A percentile compares a stretch with the other conserved stretches of the same genome.
These are phyloP conservation scores for Cavia aperea DNA, from an alignment of 2,113 vertebrate genomes.

Conservation along the genomic window DNA sequence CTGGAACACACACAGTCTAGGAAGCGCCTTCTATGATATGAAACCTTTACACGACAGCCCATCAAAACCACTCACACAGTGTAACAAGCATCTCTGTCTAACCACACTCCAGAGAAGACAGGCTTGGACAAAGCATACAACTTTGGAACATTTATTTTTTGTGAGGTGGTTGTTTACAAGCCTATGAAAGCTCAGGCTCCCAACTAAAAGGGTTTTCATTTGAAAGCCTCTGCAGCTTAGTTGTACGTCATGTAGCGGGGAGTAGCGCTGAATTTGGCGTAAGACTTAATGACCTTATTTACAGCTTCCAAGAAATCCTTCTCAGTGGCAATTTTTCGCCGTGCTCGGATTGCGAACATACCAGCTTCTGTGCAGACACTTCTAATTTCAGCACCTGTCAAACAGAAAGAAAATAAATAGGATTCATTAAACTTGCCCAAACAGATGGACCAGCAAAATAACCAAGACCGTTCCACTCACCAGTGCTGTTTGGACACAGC, in stretches of 20 bases:
- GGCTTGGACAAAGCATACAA: background rate
- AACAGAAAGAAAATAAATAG: background rate
- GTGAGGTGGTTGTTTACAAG: slow-evolving; percentile 40
- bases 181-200: background rate
- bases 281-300: slow-evolving; percentile 99
- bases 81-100: background rate
- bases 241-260: slow-evolving; percentile 99
- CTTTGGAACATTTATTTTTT: slow-evolving; percentile 63
- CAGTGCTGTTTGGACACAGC: slow-evolving; percentile 98
- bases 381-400: slow-evolving; percentile 93
- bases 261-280: slow-evolving; percentile 98
- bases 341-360: slow-evolving; percentile 97
- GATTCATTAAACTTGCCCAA: background rate
- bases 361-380: slow-evolving; percentile 98
- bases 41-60: background rate
- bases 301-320: slow-evolving; percentile 99
- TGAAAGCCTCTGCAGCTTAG: slow-evolving; percentile 66
- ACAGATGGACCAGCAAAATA: background rate
- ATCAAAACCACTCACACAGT: background rate
- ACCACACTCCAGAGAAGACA: background rate
- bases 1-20: background rate
- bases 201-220: background rate
- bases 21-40: background rate
- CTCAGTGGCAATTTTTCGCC: slow-evolving; percentile 96
- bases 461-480: slow-evolving; percentile 72